These are phyloP conservation scores for Microchrysa polita DNA, from an alignment of 2,888 invertebrate species.

Conservation along the genomic window DNA sequence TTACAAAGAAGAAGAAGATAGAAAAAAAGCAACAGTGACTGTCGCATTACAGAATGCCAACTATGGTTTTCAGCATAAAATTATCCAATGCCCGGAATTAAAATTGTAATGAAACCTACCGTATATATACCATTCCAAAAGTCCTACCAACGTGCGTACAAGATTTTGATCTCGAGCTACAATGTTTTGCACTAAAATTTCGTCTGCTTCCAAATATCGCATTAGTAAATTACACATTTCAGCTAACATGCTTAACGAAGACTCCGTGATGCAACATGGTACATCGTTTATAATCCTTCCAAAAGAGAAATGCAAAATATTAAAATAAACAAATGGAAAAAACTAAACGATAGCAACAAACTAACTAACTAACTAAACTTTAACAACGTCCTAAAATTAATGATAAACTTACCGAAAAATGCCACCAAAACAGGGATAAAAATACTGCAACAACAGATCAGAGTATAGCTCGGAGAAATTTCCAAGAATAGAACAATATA, in stretches of 20 bases:
- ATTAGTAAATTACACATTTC: constrained; percentile 59
- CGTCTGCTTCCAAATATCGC: constrained; percentile 55
- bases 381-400: no score
- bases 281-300: constrained; percentile 46
- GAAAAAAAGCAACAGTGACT: no score
- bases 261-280: constrained; percentile 37
- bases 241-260: constrained; percentile 54
- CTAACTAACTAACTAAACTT: no score
- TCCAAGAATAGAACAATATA: constrained; percentile 49
- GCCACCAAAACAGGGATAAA: constrained; percentile 29
- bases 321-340: constrained; percentile 6
- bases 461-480: constrained; percentile 47
- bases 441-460: constrained; percentile 25
- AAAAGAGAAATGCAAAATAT: constrained; percentile 2
- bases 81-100: no score
- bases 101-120: constrained; percentile 47
- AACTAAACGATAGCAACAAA: no score
- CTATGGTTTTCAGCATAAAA: no score
- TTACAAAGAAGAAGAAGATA: no score
- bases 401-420: constrained; percentile 45
- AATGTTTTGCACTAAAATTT: constrained; percentile 55
- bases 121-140: constrained; percentile 47
- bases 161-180: constrained; percentile 58
- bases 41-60: no score
- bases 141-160: constrained; percentile 44